phyloP scores from a whole-genome alignment of 2,797 vertebrate genomes.

The Syngnathus acus region DNA sequence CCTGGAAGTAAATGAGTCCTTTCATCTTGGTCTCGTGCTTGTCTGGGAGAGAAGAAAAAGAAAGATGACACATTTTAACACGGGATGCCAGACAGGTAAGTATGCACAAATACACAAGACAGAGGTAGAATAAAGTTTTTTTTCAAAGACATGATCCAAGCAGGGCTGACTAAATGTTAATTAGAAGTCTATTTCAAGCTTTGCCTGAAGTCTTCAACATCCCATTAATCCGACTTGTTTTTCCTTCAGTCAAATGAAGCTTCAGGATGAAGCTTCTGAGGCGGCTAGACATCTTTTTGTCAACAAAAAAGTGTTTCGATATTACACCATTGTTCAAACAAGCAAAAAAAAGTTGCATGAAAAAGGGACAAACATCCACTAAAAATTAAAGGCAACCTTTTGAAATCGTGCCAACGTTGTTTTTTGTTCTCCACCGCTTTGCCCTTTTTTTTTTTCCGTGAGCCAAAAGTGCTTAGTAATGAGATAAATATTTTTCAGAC shows the following conservation, averaged over 20 bases:
- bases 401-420: conserved; percentile 36
- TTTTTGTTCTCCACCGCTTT: conserved; percentile 1
- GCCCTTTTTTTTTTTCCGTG: conserved; percentile 39
- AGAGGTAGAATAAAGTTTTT: background rate
- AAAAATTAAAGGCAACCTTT: conserved; percentile 54
- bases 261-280: conserved; percentile 1
- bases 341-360: conserved; percentile 18
- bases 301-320: conserved; percentile 21
- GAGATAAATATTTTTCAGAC: conserved; percentile 76
- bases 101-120: conserved; percentile 29
- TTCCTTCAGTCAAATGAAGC: conserved; percentile 27
- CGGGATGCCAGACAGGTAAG: background rate
- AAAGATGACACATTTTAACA: conserved; percentile 4
- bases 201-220: conserved; percentile 55
- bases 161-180: conserved; percentile 48
- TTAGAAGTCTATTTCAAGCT: conserved; percentile 60
- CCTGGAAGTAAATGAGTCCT: conserved; percentile 97
- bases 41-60: conserved; percentile 63
- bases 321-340: conserved; percentile 32
- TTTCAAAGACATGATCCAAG: conserved; percentile 38
- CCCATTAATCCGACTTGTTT: conserved; percentile 65
- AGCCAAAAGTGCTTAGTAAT: conserved; percentile 76
- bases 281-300: conserved; percentile 6
- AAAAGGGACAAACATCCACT: conserved; percentile 45
- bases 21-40: conserved; percentile 95